Evolutionary conservation across 2,797 vertebrate species (phyloP), one percentile per base, ranked within the genome.

Genomic region (Lophotriccus pileatus): DNA sequence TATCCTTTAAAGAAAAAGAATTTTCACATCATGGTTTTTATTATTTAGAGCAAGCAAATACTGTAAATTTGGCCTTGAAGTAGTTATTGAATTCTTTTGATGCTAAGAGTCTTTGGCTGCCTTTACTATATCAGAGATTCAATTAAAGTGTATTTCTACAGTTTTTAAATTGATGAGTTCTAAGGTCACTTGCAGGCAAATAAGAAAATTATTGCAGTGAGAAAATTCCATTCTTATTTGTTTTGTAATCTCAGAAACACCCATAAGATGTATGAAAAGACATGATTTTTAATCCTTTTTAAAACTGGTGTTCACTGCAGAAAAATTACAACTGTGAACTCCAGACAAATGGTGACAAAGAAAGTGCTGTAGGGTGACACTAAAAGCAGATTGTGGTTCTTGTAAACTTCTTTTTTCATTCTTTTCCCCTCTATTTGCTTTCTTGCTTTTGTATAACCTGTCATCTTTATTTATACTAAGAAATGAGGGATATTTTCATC

Each of bases 401-500:
- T 78, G 77, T 69, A 85, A 77, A 79, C 17, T 12, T 50, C 20
- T 72, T 81, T 73, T 55, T 64, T 50, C 5, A 20, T 77, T 30
- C 37, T 80, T 64, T 25, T 12, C 2, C 11, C 19, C 7, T 25
- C 63, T 12, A 9, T 80, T 75, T 62, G 84, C 19, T 46, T 74
- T 52, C n/a, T 76, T 43, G 39, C 34, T 58, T 91, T 92, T 91
- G 41, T 80, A 34, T 84, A 66, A 76, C 30, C 25, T 84, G 73
- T 87, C 81, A 75, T 78, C 68, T 83, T 87, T 93, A 72, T 96
- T 93, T 94, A 80, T 75, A 39, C 9, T 36, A 50, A 89, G 84
- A 94, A 93, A 89, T 78, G 53, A 84, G 32, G 46, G 84, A 83
- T 93, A 56, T 83, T 94, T 93, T 91, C 77, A 90, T 93, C 75